Percentiles rank a stretch among this genome's conserved stretches.
Evolutionary conservation across 2,888 invertebrate genomes (phyloP).

Genomic region (Scelioninae gen. 2): DNA sequence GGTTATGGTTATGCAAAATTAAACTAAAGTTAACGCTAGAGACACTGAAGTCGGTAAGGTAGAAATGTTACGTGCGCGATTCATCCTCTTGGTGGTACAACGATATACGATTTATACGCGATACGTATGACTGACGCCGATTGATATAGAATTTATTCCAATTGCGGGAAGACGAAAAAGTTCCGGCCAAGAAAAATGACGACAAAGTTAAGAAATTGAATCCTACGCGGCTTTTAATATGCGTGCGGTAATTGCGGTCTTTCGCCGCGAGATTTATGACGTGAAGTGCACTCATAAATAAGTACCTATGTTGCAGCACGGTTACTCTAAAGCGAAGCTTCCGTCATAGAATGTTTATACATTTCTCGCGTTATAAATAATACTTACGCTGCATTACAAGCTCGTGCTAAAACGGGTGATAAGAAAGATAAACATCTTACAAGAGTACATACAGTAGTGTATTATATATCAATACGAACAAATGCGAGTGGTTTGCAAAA

Average conservation of each 20-base stretch:
- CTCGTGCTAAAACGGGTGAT: constrained; percentile 58
- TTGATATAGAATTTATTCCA: constrained; percentile 45
- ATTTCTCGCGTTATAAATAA: constrained; percentile 61
- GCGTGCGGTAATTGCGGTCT: constrained; percentile 71
- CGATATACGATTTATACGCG: too few relatives aligned
- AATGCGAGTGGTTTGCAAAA: constrained; percentile 26
- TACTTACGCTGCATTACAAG: constrained; percentile 56
- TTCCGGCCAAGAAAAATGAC: constrained; percentile 15
- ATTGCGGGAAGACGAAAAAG: constrained; percentile 45
- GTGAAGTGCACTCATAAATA: constrained; percentile 66
- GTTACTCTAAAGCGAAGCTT: constrained; percentile 56
- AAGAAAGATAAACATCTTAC: constrained; percentile 59
- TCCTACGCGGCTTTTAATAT: constrained; percentile 70
- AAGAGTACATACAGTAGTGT: constrained; percentile 50
- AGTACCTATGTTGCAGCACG: constrained; percentile 63
- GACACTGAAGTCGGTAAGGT: too few relatives aligned
- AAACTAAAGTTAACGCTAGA: too few relatives aligned
- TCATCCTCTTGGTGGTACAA: too few relatives aligned
- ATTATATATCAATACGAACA: constrained; percentile 58
- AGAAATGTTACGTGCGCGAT: too few relatives aligned
- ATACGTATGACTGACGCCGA: constrained; percentile 22
- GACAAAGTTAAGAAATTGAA: constrained; percentile 61
- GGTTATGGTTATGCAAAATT: too few relatives aligned
- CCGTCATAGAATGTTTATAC: constrained; percentile 62
- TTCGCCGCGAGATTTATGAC: constrained; percentile 71